Percentiles rank a stretch among this genome's conserved stretches.
Evolutionary conservation across 2,888 invertebrate genomes (phyloP).

Genomic region (Druceiella hillmani): DNA sequence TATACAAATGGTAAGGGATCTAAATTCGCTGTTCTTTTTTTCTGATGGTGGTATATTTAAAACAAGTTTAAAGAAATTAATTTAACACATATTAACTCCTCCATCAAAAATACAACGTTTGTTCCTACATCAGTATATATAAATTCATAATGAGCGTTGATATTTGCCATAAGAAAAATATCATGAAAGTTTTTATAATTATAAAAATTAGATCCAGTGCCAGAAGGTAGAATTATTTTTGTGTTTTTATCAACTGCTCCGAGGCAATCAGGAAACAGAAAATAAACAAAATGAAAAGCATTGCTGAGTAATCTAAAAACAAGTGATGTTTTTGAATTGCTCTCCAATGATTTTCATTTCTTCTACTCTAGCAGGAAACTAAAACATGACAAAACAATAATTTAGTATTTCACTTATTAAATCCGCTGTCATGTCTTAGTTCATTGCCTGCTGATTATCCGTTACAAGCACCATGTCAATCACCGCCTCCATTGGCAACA

Average conservation of each 20-base stretch:
- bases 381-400: conserved; percentile 8
- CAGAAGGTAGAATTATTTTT: conserved; percentile 9
- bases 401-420: conserved; percentile 8
- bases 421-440: conserved; percentile 8
- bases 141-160: conserved; percentile 12
- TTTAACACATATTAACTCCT: conserved; percentile 9
- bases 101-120: background rate
- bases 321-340: conserved; percentile 10
- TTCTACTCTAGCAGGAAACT: conserved; percentile 12
- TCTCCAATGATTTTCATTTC: conserved; percentile 11
- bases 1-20: conserved; percentile 14
- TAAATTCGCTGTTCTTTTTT: conserved; percentile 7
- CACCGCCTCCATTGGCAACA: conserved; percentile 6
- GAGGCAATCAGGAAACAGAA: conserved; percentile 5
- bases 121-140: conserved; percentile 10
- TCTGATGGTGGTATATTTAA: conserved; percentile 11
- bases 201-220: conserved; percentile 11
- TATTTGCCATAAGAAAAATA: conserved; percentile 14
- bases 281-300: no score
- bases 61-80: background rate
- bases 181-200: conserved; percentile 13
- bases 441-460: conserved; percentile 10
- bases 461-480: no score
- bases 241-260: background rate
- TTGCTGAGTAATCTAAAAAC: no score